phyloP scores from a whole-genome alignment of 2,113 vertebrate species.

The Labrus mixtus region DNA sequence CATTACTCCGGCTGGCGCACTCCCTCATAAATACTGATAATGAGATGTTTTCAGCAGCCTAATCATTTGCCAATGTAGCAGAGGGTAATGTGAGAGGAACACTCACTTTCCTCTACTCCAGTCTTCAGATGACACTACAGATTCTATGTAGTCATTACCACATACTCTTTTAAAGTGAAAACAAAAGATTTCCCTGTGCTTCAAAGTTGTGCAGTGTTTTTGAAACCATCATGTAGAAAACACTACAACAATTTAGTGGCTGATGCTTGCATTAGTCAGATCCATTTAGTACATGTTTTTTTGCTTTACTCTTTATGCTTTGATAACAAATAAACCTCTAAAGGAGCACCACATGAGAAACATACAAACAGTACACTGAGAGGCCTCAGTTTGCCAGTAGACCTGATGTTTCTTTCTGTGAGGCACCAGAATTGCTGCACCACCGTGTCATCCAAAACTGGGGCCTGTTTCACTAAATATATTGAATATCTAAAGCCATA shows the following conservation, averaged over 20 bases:
- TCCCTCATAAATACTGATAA: slow-evolving; percentile 85
- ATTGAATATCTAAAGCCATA: not conserved
- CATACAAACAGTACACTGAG: not conserved
- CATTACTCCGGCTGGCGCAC: slow-evolving; percentile 79
- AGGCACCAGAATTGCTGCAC: not conserved
- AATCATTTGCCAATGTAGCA: slow-evolving; percentile 80
- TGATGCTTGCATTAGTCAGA: not conserved
- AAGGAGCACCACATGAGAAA: not conserved
- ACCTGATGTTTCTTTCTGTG: no score
- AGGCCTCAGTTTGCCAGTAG: not conserved
- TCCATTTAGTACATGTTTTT: no score
- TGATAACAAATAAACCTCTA: not conserved
- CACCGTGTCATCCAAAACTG: not conserved
- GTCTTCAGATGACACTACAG: slow-evolving; percentile 56
- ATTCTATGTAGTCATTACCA: slow-evolving; percentile 39
- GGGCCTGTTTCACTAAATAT: not conserved
- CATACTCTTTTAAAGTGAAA: slow-evolving; percentile 6
- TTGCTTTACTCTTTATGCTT: not conserved
- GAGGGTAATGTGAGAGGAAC: slow-evolving; percentile 70
- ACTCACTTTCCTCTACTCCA: slow-evolving; percentile 60
- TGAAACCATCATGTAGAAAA: not conserved
- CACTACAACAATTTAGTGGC: not conserved
- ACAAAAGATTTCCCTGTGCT: not conserved
- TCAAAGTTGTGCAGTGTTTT: not conserved
- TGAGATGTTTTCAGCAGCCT: slow-evolving; percentile 83